Conservation (phyloP, 2,888 invertebrate genomes). For the Hoplodrina blanda region DNA sequence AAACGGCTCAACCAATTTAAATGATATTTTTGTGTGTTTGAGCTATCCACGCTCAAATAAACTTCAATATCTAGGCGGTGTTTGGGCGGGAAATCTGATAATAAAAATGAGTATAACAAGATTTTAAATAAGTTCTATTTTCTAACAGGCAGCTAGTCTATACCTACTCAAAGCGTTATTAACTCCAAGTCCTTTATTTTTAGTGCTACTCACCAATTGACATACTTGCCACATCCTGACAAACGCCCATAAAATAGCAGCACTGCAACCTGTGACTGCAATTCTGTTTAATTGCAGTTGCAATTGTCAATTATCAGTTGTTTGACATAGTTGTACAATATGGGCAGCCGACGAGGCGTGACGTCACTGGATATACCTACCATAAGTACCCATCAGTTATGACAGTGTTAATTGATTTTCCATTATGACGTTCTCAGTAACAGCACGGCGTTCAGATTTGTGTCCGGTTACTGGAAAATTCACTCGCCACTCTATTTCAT, state of each 20-base stretch:
- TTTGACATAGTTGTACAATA: constrained; percentile 27
- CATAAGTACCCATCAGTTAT: not conserved
- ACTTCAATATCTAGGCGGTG: too few species aligned
- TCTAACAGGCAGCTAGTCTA: not conserved
- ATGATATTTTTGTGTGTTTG: too few species aligned
- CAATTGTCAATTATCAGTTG: constrained; percentile 38
- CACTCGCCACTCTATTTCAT: too few species aligned
- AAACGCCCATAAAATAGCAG: constrained; percentile 35
- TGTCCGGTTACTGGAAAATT: not conserved
- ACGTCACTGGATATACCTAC: constrained; percentile 15
- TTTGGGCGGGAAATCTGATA: too few species aligned
- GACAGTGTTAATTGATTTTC: not conserved
- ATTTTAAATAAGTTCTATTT: too few species aligned
- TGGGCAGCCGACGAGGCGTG: constrained; percentile 12
- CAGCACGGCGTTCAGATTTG: not conserved
- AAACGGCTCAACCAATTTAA: too few species aligned
- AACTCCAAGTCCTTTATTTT: constrained; percentile 10
- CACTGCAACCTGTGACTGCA: constrained; percentile 29
- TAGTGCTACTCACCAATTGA: constrained; percentile 33
- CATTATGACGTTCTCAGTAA: not conserved
- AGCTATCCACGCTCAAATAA: too few species aligned
- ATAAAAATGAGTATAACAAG: too few species aligned
- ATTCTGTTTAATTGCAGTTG: constrained; percentile 40
- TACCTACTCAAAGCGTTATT: constrained; percentile 16
- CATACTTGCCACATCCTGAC: constrained; percentile 43